phyloP scores from a whole-genome alignment of 1,140 invertebrate genomes.

The Propsilocerus akamusi region DNA sequence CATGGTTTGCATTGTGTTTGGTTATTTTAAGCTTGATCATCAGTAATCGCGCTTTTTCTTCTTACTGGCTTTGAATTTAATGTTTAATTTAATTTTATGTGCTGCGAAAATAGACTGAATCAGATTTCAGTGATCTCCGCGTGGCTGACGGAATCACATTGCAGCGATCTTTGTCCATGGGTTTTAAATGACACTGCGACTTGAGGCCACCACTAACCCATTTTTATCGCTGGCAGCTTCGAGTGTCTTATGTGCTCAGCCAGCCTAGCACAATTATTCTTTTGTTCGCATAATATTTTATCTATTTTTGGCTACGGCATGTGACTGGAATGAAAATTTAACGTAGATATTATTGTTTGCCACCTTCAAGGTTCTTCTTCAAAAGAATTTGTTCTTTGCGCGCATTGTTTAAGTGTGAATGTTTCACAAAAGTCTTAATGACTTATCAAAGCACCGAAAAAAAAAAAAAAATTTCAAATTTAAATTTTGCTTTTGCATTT shows the following conservation, averaged over 20 bases:
- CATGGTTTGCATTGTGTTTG: too few relatives aligned
- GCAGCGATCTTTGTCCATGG: background rate
- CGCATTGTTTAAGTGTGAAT: too few relatives aligned
- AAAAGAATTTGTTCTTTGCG: too few relatives aligned
- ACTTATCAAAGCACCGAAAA: too few relatives aligned
- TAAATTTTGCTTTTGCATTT: too few relatives aligned
- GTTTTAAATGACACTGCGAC: background rate
- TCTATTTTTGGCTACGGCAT: background rate
- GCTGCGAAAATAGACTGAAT: too few relatives aligned
- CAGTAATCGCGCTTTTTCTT: too few relatives aligned
- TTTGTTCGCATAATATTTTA: background rate
- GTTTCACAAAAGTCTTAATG: too few relatives aligned
- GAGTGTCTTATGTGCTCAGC: background rate
- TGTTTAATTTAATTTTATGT: too few relatives aligned
- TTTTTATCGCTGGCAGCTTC: background rate
- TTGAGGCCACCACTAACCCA: constrained; percentile 1
- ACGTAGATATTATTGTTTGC: background rate
- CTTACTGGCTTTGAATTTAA: too few relatives aligned
- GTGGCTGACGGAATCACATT: background rate
- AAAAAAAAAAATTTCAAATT: too few relatives aligned
- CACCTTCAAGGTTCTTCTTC: background rate
- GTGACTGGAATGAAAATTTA: background rate
- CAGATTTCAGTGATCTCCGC: background rate
- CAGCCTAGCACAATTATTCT: background rate
- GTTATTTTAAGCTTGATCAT: too few relatives aligned